These are phyloP conservation scores for Parapristionchus giblindavisi DNA, from an alignment of 2,888 invertebrate genomes.

Conservation along the genomic window DNA sequence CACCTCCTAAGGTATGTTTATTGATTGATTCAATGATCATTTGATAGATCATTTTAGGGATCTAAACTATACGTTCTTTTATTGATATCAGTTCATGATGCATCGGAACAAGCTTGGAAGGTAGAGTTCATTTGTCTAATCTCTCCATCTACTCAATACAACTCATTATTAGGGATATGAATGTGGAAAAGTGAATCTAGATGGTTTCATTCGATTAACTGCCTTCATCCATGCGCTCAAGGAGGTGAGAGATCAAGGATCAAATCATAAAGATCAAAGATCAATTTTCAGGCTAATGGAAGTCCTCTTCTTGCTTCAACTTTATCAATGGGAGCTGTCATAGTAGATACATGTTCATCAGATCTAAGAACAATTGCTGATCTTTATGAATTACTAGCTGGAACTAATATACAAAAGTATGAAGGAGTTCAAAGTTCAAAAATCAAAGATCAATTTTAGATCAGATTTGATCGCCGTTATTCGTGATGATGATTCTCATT, in stretches of 20 bases:
- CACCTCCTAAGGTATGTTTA: constrained; percentile 45
- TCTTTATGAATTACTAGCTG: constrained; percentile 62
- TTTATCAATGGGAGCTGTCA: constrained; percentile 59
- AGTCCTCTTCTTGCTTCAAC: constrained; percentile 48
- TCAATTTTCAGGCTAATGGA: constrained; percentile 37
- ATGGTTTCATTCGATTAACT: constrained; percentile 59
- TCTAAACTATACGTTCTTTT: constrained; percentile 26
- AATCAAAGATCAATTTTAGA: constrained; percentile 40
- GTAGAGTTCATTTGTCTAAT: background rate
- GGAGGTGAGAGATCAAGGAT: constrained; percentile 42
- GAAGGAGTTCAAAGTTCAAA: constrained; percentile 17
- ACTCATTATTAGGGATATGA: constrained; percentile 59
- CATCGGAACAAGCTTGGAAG: constrained; percentile 29
- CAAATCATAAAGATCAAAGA: background rate
- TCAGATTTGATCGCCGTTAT: constrained; percentile 62
- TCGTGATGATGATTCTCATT: constrained; percentile 57
- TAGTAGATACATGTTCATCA: constrained; percentile 61
- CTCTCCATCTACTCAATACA: background rate
- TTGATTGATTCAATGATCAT: no score
- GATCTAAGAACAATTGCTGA: constrained; percentile 64
- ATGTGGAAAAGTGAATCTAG: constrained; percentile 63
- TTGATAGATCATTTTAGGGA: no score
- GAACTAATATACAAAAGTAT: constrained; percentile 62
- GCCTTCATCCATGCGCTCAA: constrained; percentile 61
- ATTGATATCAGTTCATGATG: constrained; percentile 20